Evolutionary conservation across 2,797 vertebrate species (phyloP), one percentile per base, ranked within the genome.

Genomic region (Catamblyrhynchus diadema): DNA sequence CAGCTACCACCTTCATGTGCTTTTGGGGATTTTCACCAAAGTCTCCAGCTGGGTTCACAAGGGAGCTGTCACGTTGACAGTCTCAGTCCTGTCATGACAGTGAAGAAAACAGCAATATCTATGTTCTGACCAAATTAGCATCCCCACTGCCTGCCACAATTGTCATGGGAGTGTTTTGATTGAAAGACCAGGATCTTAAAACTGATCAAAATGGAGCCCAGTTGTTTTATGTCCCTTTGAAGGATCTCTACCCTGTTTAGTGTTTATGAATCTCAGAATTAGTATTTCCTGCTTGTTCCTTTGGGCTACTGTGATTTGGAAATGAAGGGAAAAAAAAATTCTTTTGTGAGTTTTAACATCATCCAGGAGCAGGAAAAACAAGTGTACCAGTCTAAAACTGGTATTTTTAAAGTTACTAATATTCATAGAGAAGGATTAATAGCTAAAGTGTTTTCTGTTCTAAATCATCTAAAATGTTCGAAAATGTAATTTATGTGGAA

Each of bases 341-440:
- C 1, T 62, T 62, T n/a, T 50, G 12, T 75, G 57, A 51, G 4
- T 22, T 91, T 78, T 35, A 50, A 11, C 22, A 30, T 87, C 6
- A 22, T 72, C 47, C 56, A 75, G 50, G 22, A 73, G 33, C 44
- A 73, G 51, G 33, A 22, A 32, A 70, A 44, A 61, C 69, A 51
- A 41, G 0, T 0, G 0, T 5, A 10, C 1, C 5, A 18, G 4
- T 64, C 14, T 60, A 56, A 86, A 81, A 12, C 23, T 39, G 44
- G 1, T 59, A 12, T 20, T 82, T 84, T 9, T 33, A 37, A 72
- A 20, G 6, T 53, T 93, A 32, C 5, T 33, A 14, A 6, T 71
- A 32, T 61, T 72, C 64, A 27, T 42, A 53, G 72, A 54, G 28
- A 59, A 82, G 10, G 15, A 25, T 84, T 75, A 91, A 51, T 48